Percentiles rank a stretch among this genome's conserved stretches.
Evolutionary conservation across 2,888 invertebrate genomes (phyloP).

Genomic region (Amblyjoppa proteus): DNA sequence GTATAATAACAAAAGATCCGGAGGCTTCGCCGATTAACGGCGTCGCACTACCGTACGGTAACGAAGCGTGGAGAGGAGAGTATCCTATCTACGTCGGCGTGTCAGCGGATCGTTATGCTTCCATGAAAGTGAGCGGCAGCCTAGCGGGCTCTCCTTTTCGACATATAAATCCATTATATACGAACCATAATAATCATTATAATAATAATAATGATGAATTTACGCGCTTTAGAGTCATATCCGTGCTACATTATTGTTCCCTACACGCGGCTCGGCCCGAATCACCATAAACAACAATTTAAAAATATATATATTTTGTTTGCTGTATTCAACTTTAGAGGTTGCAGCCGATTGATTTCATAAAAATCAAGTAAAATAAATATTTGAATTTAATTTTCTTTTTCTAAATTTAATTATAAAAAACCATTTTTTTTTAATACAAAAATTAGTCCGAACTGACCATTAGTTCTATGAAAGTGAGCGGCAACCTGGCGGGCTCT

Average conservation of each 20-base stretch:
- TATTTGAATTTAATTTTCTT: not conserved
- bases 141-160: slow-evolving; percentile 39
- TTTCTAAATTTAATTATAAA: not conserved
- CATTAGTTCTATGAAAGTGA: slow-evolving; percentile 43
- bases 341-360: not conserved
- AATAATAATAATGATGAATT: slow-evolving; percentile 43
- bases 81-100: slow-evolving; percentile 45
- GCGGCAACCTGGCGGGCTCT: slow-evolving; percentile 35
- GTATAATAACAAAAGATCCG: slow-evolving; percentile 38
- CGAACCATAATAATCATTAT: slow-evolving; percentile 16
- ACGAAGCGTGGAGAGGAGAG: slow-evolving; percentile 54
- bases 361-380: not conserved
- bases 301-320: not conserved
- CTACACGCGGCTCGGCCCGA: not conserved
- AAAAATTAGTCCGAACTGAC: too few relatives aligned
- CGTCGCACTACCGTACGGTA: slow-evolving; percentile 56
- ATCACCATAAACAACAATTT: not conserved
- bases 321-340: not conserved
- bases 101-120: slow-evolving; percentile 57
- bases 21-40: slow-evolving; percentile 48
- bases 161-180: slow-evolving; percentile 45
- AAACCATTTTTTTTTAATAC: too few relatives aligned
- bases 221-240: slow-evolving; percentile 11
- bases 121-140: slow-evolving; percentile 53
- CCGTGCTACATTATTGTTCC: slow-evolving; percentile 22